A percentile compares a stretch with the other conserved stretches of the same genome.
These are phyloP conservation scores for Archilochus colubris DNA, from an alignment of 2,113 vertebrate genomes.

Conservation along the genomic window DNA sequence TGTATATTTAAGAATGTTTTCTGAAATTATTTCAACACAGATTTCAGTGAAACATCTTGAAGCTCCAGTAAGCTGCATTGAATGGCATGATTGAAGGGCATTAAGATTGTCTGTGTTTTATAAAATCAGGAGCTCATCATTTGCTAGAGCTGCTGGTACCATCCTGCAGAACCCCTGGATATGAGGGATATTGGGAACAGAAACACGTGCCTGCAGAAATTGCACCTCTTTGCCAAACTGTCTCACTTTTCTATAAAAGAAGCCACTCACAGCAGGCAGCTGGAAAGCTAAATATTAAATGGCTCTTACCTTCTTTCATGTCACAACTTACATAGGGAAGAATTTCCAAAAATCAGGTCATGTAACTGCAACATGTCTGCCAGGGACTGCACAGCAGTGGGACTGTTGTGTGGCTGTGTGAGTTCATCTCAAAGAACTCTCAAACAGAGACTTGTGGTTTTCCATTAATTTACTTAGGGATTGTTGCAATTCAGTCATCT, in stretches of 20 bases:
- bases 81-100: neutral
- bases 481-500: neutral
- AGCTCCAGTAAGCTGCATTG: neutral
- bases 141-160: neutral
- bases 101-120: neutral
- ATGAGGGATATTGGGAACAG: neutral
- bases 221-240: neutral
- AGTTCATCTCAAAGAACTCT: neutral
- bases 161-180: neutral
- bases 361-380: neutral
- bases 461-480: neutral
- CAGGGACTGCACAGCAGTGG: rapidly evolving
- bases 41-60: neutral
- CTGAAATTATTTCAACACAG: neutral
- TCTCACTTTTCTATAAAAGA: neutral
- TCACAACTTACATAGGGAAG: rapidly evolving
- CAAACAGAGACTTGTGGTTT: rapidly evolving
- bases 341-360: neutral
- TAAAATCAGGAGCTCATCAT: neutral
- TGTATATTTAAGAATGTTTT: neutral
- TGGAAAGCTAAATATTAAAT: neutral
- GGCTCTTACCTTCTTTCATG: neutral
- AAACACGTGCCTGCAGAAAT: rapidly evolving
- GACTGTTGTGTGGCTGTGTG: neutral
- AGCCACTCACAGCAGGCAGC: neutral